phyloP scores from a whole-genome alignment of 92 coral and sea anemone species.

The Desmophyllum pertusum region DNA sequence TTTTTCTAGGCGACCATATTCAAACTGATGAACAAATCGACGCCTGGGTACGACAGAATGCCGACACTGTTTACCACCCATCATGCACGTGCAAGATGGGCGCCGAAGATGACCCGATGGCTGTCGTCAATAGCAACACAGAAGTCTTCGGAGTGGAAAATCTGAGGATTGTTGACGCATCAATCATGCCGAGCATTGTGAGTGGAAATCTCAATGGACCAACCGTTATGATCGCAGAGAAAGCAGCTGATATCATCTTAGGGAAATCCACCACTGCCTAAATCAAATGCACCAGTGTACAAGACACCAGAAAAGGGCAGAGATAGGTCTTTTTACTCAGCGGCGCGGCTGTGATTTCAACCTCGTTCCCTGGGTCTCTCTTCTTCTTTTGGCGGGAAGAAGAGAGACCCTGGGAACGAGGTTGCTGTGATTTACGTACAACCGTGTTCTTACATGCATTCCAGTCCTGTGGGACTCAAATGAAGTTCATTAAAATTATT shows the following conservation, averaged over 20 bases:
- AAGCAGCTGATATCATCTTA: conserved; percentile 80
- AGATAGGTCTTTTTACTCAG: neutral
- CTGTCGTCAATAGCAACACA: conserved; percentile 77
- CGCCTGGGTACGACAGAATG: conserved; percentile 68
- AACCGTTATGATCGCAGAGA: conserved; percentile 86
- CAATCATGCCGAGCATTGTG: conserved; percentile 85
- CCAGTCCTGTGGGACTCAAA: too few relatives aligned
- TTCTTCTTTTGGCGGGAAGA: too few relatives aligned
- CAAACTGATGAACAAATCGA: conserved; percentile 76
- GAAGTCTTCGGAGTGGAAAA: conserved; percentile 76
- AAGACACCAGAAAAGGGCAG: conserved; percentile 63
- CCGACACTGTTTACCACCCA: conserved; percentile 80
- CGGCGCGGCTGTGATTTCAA: neutral
- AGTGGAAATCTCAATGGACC: conserved; percentile 94
- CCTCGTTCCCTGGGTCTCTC: too few relatives aligned
- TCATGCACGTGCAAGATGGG: conserved; percentile 93
- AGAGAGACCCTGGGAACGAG: too few relatives aligned
- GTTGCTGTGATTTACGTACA: too few relatives aligned
- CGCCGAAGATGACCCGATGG: conserved; percentile 72
- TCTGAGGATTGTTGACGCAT: conserved; percentile 82
- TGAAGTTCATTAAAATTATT: too few relatives aligned
- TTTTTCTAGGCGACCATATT: conserved; percentile 60
- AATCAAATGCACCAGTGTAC: conserved; percentile 69
- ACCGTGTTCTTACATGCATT: too few relatives aligned
- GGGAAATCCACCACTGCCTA: conserved; percentile 74